Evolutionary conservation across 2,888 invertebrate genomes (phyloP).

Genomic region (Druceiella hillmani): DNA sequence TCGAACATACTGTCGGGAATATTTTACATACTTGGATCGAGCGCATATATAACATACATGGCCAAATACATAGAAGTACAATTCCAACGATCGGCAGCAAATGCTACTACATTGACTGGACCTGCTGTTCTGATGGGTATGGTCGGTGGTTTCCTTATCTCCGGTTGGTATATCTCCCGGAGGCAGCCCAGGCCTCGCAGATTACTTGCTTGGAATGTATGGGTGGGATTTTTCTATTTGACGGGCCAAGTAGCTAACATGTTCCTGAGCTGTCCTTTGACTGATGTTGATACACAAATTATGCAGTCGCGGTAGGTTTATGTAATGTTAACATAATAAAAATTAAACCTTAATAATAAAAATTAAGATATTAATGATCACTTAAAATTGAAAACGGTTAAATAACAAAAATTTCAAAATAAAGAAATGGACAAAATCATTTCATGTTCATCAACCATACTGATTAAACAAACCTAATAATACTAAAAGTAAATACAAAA

Average conservation of each 20-base stretch:
- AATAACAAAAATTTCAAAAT: not conserved
- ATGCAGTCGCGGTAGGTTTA: slow-evolving; percentile 13
- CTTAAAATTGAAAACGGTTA: not conserved
- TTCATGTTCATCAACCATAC: no score
- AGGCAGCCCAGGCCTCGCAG: slow-evolving; percentile 52
- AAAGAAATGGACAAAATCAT: not conserved
- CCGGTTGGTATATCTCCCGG: slow-evolving; percentile 56
- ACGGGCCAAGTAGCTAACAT: slow-evolving; percentile 48
- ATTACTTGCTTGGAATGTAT: slow-evolving; percentile 57
- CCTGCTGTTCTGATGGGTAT: slow-evolving; percentile 54
- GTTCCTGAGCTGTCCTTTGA: slow-evolving; percentile 48
- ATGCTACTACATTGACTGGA: slow-evolving; percentile 61
- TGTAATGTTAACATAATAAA: not conserved
- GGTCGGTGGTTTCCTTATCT: slow-evolving; percentile 53
- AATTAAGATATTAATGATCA: no score
- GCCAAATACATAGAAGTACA: slow-evolving; percentile 73
- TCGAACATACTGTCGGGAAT: slow-evolving; percentile 60
- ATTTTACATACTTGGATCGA: slow-evolving; percentile 58
- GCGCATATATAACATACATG: slow-evolving; percentile 64
- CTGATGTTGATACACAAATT: slow-evolving; percentile 15
- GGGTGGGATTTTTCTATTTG: slow-evolving; percentile 52
- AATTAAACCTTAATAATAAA: not conserved
- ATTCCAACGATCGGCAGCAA: slow-evolving; percentile 58
- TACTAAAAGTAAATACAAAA: no score
- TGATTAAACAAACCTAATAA: no score